Conservation (phyloP, 2,113 vertebrate genomes). For the Daphoenositta chrysoptera region DNA sequence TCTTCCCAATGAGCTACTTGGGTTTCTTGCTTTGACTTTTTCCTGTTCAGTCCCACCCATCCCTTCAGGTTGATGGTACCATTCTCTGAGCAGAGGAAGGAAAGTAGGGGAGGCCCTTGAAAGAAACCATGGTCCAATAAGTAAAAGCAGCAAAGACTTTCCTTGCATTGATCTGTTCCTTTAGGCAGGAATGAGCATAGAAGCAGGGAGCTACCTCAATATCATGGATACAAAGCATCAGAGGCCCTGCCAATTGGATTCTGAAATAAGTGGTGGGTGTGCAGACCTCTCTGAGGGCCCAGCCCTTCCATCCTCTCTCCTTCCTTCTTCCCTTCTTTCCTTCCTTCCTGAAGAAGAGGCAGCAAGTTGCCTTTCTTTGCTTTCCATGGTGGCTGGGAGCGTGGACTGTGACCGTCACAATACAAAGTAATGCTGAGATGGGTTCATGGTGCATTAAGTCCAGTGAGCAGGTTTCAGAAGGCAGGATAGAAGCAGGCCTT, state of each 20-base stretch:
- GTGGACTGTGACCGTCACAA: neutral
- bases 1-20: neutral
- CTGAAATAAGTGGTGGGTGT: neutral
- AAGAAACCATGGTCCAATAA: neutral
- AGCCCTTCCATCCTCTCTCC: neutral
- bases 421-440: neutral
- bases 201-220: neutral
- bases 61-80: neutral
- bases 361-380: neutral
- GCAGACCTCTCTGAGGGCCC: neutral
- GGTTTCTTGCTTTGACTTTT: neutral
- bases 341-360: neutral
- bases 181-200: neutral
- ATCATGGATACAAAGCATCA: accelerated
- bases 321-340: neutral
- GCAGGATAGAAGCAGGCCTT: neutral
- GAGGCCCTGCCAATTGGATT: neutral
- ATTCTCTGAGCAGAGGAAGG: neutral
- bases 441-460: neutral
- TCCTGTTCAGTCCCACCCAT: neutral
- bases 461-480: neutral
- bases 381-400: neutral
- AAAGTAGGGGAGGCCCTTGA: neutral
- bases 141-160: neutral
- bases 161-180: neutral